A percentile compares a stretch with the other conserved stretches of the same genome.
Evolutionary conservation across 2,113 vertebrate species (phyloP).

Genomic region (Rhinoptilus africanus): DNA sequence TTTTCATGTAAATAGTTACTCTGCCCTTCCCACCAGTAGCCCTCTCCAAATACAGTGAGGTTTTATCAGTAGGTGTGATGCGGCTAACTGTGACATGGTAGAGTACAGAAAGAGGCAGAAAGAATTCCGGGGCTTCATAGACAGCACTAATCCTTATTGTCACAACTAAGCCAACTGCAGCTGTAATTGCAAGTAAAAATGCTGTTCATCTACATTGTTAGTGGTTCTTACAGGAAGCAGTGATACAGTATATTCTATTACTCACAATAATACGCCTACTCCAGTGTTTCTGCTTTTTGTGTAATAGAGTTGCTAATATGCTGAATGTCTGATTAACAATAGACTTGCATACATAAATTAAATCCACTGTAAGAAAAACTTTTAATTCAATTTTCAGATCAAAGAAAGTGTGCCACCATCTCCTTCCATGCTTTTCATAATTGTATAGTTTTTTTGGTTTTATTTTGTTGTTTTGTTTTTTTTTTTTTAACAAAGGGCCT

Average conservation of each 20-base stretch:
- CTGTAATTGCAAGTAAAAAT: background rate
- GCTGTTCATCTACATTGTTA: background rate
- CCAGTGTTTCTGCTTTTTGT: background rate
- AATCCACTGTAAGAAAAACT: background rate
- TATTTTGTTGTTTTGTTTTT: background rate
- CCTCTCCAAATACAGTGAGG: background rate
- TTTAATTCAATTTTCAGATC: background rate
- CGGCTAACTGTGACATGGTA: background rate
- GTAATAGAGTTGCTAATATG: background rate
- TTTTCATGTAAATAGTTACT: background rate
- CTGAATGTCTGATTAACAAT: background rate
- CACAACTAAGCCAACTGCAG: background rate
- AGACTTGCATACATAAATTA: background rate
- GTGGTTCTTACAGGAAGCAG: background rate
- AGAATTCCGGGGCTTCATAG: background rate
- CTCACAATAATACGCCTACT: background rate
- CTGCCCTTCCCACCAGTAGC: background rate
- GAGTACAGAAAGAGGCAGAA: background rate
- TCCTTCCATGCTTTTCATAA: background rate
- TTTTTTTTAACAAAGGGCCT: background rate
- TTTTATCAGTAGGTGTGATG: background rate
- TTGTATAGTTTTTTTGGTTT: background rate
- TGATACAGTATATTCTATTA: background rate
- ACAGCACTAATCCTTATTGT: background rate
- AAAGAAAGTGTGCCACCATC: background rate